phyloP scores from a whole-genome alignment of 2,888 invertebrate genomes.

The Sylvicola fuscatus region DNA sequence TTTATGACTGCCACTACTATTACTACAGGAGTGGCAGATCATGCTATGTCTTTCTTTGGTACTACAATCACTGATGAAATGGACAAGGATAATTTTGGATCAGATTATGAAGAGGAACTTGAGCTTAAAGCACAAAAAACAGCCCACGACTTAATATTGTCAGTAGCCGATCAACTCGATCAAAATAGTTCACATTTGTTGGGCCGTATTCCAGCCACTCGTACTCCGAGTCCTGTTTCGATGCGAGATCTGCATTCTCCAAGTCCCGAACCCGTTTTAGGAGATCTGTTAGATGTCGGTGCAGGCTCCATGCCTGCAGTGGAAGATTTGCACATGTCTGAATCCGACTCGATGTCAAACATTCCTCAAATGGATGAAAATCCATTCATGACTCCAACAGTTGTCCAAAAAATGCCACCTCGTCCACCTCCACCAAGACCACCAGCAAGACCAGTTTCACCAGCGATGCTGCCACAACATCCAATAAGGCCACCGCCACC shows the following conservation, averaged over 20 bases:
- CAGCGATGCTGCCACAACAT: constrained; percentile 14
- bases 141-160: constrained; percentile 67
- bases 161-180: constrained; percentile 75
- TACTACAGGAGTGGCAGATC: constrained; percentile 13
- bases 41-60: constrained; percentile 19
- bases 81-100: neutral
- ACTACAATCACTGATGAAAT: neutral
- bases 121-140: constrained; percentile 43
- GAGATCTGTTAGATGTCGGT: constrained; percentile 41
- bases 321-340: constrained; percentile 12
- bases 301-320: constrained; percentile 14
- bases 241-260: constrained; percentile 66
- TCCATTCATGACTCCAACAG: constrained; percentile 26
- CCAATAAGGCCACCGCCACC: constrained; percentile 16
- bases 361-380: constrained; percentile 12
- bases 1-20: constrained; percentile 13
- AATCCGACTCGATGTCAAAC: constrained; percentile 12
- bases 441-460: constrained; percentile 23
- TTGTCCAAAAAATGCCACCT: constrained; percentile 27
- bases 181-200: constrained; percentile 67
- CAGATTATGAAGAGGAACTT: constrained; percentile 17
- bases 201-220: constrained; percentile 63
- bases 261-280: constrained; percentile 54
- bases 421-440: constrained; percentile 28
- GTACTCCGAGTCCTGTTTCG: constrained; percentile 73